Percentiles rank a stretch among this genome's conserved stretches.
phyloP scores from a whole-genome alignment of 2,797 vertebrate species.

The Linurgus olivaceus region DNA sequence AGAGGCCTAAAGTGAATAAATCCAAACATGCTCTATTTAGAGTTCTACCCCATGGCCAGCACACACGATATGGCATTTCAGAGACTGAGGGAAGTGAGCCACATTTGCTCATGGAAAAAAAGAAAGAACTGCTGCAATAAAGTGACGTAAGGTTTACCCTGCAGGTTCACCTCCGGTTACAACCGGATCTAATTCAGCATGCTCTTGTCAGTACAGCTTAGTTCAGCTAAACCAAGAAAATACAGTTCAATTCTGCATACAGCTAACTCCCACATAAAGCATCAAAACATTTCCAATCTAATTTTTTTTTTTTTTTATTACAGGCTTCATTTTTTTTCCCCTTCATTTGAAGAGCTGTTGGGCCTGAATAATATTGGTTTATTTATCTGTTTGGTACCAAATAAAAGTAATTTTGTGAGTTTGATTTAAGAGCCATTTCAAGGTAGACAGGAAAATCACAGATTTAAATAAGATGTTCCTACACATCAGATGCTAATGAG shows the following conservation, averaged over 20 bases:
- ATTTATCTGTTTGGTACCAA: slow-evolving; percentile 20
- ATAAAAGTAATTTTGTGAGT: neutral
- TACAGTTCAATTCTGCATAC: slow-evolving; percentile 36
- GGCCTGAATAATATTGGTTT: neutral
- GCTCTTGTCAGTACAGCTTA: slow-evolving; percentile 62
- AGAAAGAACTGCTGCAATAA: slow-evolving; percentile 20
- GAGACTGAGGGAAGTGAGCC: slow-evolving; percentile 25
- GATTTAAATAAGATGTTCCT: neutral
- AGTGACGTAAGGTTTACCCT: slow-evolving; percentile 53
- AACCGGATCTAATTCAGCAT: slow-evolving; percentile 59
- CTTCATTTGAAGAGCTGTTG: neutral
- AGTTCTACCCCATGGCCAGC: neutral
- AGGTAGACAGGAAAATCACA: neutral
- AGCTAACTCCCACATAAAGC: slow-evolving; percentile 52
- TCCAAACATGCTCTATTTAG: slow-evolving; percentile 15
- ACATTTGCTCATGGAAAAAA: neutral
- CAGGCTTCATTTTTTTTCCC: neutral
- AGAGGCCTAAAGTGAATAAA: slow-evolving; percentile 13
- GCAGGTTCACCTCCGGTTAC: slow-evolving; percentile 62
- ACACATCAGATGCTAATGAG: neutral
- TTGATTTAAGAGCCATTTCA: neutral
- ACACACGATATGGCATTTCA: neutral
- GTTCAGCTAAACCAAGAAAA: slow-evolving; percentile 61
- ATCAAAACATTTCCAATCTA: slow-evolving; percentile 20
- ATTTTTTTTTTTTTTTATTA: slow-evolving; percentile 28